A percentile compares a stretch with the other conserved stretches of the same genome.
Conservation (phyloP, 2,113 vertebrate species). For the Coptodon rendalli region DNA sequence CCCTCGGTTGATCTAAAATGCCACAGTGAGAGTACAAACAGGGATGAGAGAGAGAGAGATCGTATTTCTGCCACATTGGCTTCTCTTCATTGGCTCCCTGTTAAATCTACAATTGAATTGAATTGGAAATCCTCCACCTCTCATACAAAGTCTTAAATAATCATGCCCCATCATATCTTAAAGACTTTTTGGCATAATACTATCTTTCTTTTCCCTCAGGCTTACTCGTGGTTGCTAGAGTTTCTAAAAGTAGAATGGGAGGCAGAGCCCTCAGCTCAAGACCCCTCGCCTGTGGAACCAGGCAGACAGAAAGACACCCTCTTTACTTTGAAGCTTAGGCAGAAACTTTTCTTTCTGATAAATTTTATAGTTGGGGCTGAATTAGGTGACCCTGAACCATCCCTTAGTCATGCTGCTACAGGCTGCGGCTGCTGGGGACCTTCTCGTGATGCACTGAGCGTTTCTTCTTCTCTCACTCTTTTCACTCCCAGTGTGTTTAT, state of each 20-base stretch:
- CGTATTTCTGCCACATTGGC: not conserved
- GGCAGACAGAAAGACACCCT: not conserved
- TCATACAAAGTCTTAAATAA: not conserved
- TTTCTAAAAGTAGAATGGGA: not conserved
- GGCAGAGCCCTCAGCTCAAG: not conserved
- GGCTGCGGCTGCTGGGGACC: not conserved
- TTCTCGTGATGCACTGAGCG: not conserved
- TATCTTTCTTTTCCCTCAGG: not conserved
- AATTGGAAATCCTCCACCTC: not conserved
- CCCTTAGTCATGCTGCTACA: not conserved
- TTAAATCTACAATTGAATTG: not conserved
- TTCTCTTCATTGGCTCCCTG: not conserved
- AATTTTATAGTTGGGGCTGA: not conserved
- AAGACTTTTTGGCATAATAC: not conserved
- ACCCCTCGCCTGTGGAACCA: not conserved
- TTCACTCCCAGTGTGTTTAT: not conserved
- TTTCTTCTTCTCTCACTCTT: not conserved
- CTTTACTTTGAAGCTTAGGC: not conserved
- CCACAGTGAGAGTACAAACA: not conserved
- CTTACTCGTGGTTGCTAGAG: not conserved
- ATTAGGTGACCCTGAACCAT: not conserved
- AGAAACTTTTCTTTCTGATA: not conserved
- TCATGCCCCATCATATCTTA: not conserved
- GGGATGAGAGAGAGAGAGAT: not conserved
- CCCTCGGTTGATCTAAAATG: not conserved